Percentiles rank a stretch among this genome's conserved stretches.
Evolutionary conservation across 1,140 invertebrate genomes (phyloP).

Genomic region (Tribolium madens): DNA sequence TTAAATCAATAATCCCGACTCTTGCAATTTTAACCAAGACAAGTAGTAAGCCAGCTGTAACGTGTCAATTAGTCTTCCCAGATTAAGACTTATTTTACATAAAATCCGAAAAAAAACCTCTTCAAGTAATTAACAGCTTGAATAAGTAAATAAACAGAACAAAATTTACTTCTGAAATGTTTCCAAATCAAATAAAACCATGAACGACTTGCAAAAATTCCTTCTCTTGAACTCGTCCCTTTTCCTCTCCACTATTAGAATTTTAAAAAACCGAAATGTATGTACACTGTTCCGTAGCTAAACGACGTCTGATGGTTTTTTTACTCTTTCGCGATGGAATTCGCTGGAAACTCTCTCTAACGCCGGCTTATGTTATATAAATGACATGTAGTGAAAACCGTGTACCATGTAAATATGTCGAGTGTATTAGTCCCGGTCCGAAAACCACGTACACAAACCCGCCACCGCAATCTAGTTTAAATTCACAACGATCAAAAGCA

Average conservation of each 20-base stretch:
- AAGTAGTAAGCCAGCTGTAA: no score
- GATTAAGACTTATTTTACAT: neutral
- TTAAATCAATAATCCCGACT: neutral
- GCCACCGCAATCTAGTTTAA: slow-evolving; percentile 35
- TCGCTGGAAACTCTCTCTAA: neutral
- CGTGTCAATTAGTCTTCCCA: no score
- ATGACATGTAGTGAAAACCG: slow-evolving; percentile 29
- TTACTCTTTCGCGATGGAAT: neutral
- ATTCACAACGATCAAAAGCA: slow-evolving; percentile 44
- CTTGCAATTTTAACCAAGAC: no score
- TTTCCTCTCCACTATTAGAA: neutral
- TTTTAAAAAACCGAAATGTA: slow-evolving; percentile 19
- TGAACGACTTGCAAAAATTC: neutral
- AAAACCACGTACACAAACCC: slow-evolving; percentile 28
- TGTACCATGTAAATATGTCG: slow-evolving; percentile 33
- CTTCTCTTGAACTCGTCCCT: neutral
- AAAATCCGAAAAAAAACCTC: neutral
- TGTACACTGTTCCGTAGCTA: neutral
- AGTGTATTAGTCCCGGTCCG: slow-evolving; percentile 39
- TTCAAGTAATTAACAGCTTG: no score
- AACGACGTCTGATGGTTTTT: neutral
- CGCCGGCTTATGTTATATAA: slow-evolving; percentile 16
- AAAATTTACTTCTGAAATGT: neutral
- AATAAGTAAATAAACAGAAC: neutral
- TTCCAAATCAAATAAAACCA: slow-evolving; percentile 5